Evolutionary conservation across 2,888 invertebrate genomes (phyloP).

Genomic region (Oithona nana): DNA sequence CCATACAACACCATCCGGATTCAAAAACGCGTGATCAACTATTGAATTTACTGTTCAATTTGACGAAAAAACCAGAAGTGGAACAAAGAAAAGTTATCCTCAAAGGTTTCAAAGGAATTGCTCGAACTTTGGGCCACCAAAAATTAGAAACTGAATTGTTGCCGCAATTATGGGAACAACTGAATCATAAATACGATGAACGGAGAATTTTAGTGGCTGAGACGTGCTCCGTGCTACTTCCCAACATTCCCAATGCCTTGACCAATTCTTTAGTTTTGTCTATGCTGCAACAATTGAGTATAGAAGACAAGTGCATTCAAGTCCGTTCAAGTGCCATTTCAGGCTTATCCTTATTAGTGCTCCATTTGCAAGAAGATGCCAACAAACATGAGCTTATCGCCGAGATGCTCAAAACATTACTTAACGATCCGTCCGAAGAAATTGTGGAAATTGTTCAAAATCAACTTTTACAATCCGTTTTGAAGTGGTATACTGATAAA

Average conservation of each 20-base stretch:
- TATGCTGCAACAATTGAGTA: slow-evolving; percentile 48
- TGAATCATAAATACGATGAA: slow-evolving; percentile 45
- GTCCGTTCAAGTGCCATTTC: slow-evolving; percentile 42
- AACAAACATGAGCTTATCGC: slow-evolving; percentile 20
- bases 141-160: slow-evolving; percentile 45
- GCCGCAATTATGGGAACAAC: slow-evolving; percentile 51
- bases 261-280: slow-evolving; percentile 46
- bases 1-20: slow-evolving; percentile 40
- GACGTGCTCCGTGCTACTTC: slow-evolving; percentile 43
- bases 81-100: slow-evolving; percentile 41
- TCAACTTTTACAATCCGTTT: slow-evolving; percentile 41
- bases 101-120: slow-evolving; percentile 28
- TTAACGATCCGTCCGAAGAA: slow-evolving; percentile 36
- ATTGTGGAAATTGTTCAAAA: slow-evolving; percentile 36
- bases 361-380: slow-evolving; percentile 38
- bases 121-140: slow-evolving; percentile 27
- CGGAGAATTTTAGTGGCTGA: slow-evolving; percentile 45
- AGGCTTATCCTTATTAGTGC: slow-evolving; percentile 40
- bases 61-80: slow-evolving; percentile 47
- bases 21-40: slow-evolving; percentile 40
- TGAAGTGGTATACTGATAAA: slow-evolving; percentile 34
- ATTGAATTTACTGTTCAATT: slow-evolving; percentile 44
- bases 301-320: slow-evolving; percentile 41
- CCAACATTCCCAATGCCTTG: slow-evolving; percentile 40
- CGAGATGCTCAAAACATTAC: slow-evolving; percentile 37